Conservation (phyloP, 1,140 invertebrate species). For the Drosophila fuyamai region DNA sequence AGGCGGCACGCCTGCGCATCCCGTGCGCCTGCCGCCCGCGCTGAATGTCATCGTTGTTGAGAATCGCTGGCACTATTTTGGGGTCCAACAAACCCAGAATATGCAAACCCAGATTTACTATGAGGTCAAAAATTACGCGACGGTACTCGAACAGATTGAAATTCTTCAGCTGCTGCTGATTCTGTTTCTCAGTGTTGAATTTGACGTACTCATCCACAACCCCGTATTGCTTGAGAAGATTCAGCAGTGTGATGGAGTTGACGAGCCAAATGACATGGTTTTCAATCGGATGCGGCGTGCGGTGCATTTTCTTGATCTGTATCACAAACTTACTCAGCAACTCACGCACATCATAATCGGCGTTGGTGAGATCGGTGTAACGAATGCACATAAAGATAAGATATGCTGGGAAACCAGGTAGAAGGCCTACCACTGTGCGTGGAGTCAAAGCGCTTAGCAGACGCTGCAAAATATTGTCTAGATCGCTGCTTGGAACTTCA, state of each 20-base stretch:
- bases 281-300: conserved; percentile 93
- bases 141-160: conserved; percentile 92
- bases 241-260: conserved; percentile 93
- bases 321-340: conserved; percentile 92
- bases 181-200: conserved; percentile 96
- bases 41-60: conserved; percentile 96
- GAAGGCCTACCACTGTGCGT: too few species aligned
- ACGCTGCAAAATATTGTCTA: too few species aligned
- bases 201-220: conserved; percentile 95
- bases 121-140: conserved; percentile 90
- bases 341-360: too few species aligned
- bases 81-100: conserved; percentile 93
- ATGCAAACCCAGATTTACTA: conserved; percentile 90
- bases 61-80: conserved; percentile 94
- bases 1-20: conserved; percentile 56
- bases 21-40: conserved; percentile 80
- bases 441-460: too few species aligned
- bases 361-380: too few species aligned
- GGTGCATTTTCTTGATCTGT: conserved; percentile 92
- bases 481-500: too few species aligned
- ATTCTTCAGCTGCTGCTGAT: conserved; percentile 93
- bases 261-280: conserved; percentile 95
- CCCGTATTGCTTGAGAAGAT: conserved; percentile 98
- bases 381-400: too few species aligned
- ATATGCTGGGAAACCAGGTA: too few species aligned